Base-by-base conservation (phyloP, 2,113 vertebrate species). In the Bos taurus region DNA sequence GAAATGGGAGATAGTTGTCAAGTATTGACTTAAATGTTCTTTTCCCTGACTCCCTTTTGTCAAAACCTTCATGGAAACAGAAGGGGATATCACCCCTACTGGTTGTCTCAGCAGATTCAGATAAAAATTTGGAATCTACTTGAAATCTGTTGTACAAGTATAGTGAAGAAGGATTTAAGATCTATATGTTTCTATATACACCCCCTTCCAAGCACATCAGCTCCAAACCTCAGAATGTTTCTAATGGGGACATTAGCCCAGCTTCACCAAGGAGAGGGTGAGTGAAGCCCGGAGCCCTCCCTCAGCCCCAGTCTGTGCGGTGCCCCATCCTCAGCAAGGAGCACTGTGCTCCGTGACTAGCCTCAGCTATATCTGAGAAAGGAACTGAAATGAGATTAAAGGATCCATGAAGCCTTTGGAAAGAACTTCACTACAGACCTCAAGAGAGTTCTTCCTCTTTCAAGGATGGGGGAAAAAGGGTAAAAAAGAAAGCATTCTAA, bases 291-390 rank as follows among this genome's bases (percentile, higher is more conserved):
- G 4, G 17, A n/a, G 13, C 19, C 36, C 3, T 10, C 0, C 5
- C 5, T n/a, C 57, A 3, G 6, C 8, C 8, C 7, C 4, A 17
- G 7, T 10, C n/a, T 33, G 14, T 8, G 36, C 48, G 48, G 10
- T 26, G 21, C 26, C 36, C 36, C 0, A 0, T 21, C 16, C 40
- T 23, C 28, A 57, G 33, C 25, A 33, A 40, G 52, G 17, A 17
- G 12, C 3, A 3, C 57, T 30, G 21, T 36, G 2, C 7, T 14
- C 15, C 7, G 4, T 0, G 4, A 60, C 10, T 25, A 1, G 8
- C 17, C 23, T 8, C n/a, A 17, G 36, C 25, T 28, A 10, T 28
- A 16, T n/a, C 67, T 30, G 54, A 46, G n/a, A 77, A 4, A 59
- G 13, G 54, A 67, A 57, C 2, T 9, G 67, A 40, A 46, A 86